phyloP scores from a whole-genome alignment of 2,797 vertebrate genomes.

The Pantherophis vulpinus region DNA sequence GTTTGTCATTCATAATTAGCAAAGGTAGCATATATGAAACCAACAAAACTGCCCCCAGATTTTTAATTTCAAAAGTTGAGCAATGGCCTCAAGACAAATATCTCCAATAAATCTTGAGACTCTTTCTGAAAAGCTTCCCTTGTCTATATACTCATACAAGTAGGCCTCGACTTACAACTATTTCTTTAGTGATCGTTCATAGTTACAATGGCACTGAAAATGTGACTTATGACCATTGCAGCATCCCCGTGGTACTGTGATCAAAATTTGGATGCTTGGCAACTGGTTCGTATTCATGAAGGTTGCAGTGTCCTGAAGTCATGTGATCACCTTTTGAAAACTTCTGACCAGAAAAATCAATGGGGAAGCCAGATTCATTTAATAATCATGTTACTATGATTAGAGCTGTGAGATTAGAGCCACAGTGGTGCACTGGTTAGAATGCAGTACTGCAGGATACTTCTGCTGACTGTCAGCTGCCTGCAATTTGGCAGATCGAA shows the following conservation, averaged over 20 bases:
- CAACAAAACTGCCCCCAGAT: not conserved
- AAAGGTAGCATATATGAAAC: not conserved
- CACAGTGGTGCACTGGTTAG: too few relatives aligned
- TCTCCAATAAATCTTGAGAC: not conserved
- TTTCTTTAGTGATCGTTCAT: not conserved
- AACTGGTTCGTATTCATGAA: not conserved
- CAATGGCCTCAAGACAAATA: not conserved
- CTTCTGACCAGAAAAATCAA: not conserved
- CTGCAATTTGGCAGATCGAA: too few relatives aligned
- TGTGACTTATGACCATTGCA: not conserved
- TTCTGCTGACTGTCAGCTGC: too few relatives aligned
- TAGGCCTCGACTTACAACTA: not conserved
- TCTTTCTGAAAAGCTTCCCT: not conserved
- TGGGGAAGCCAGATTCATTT: not conserved
- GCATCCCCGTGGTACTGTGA: not conserved
- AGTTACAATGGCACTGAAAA: not conserved
- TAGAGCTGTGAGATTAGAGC: too few relatives aligned
- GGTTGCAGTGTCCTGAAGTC: not conserved
- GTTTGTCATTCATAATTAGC: not conserved
- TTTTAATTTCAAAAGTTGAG: not conserved
- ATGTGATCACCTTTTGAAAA: not conserved
- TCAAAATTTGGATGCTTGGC: not conserved
- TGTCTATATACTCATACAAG: not conserved
- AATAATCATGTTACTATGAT: too few relatives aligned
- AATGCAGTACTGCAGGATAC: too few relatives aligned